Evolutionary conservation across 2,113 vertebrate genomes (phyloP).

Genomic region (Galemys pyrenaicus): DNA sequence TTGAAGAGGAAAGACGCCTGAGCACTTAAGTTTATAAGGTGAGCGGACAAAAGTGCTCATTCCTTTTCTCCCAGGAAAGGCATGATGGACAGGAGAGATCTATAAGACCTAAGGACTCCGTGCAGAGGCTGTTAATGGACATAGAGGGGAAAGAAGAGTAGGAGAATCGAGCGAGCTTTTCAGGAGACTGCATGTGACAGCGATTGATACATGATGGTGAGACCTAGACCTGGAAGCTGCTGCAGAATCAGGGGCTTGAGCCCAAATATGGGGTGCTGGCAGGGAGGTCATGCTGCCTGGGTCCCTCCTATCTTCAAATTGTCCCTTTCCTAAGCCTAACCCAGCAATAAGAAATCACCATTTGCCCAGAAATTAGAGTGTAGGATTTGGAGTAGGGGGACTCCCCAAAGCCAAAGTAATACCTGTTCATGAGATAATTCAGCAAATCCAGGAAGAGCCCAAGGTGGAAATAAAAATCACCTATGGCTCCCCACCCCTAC

Average conservation of each 20-base stretch:
- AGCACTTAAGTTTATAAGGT: not conserved
- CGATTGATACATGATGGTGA: not conserved
- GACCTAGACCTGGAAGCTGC: not conserved
- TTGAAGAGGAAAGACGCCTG: not conserved
- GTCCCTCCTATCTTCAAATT: not conserved
- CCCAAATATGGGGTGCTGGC: not conserved
- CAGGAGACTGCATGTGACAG: slow-evolving; percentile 10
- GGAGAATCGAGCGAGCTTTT: not conserved
- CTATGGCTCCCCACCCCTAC: no score
- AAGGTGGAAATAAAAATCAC: slow-evolving; percentile 10
- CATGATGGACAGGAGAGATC: not conserved
- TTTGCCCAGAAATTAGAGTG: not conserved
- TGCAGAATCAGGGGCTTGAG: not conserved
- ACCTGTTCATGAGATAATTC: not conserved
- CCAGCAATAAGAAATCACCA: not conserved
- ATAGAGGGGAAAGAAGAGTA: not conserved
- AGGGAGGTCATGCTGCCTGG: rapidly evolving
- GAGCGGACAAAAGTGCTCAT: not conserved
- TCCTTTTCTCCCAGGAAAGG: not conserved
- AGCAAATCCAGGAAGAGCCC: not conserved
- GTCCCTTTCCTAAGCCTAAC: not conserved
- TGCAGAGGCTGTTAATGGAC: slow-evolving; percentile 3
- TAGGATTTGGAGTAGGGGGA: not conserved
- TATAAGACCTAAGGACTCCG: not conserved
- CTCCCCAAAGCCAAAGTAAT: not conserved